These are phyloP conservation scores for Euthynnus affinis DNA, from an alignment of 2,797 vertebrate genomes.

Conservation along the genomic window DNA sequence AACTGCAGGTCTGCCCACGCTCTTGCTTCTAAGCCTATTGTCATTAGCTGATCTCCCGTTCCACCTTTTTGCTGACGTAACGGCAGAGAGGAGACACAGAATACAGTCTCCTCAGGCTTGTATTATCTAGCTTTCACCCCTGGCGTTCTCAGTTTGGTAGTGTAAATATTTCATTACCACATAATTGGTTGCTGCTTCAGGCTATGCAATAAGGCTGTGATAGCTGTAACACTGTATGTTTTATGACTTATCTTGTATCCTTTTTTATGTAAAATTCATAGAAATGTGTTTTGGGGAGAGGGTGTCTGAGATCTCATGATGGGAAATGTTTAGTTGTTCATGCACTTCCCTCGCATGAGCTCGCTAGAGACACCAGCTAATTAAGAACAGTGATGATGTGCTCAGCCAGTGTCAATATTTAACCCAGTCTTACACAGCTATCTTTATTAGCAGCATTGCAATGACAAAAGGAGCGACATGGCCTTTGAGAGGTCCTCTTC, in stretches of 20 bases:
- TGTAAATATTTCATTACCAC: slow-evolving; percentile 90
- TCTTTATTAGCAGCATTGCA: slow-evolving; percentile 81
- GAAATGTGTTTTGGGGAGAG: slow-evolving; percentile 73
- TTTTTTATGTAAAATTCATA: slow-evolving; percentile 85
- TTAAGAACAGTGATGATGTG: slow-evolving; percentile 79
- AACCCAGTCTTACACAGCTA: slow-evolving; percentile 82
- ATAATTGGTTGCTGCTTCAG: slow-evolving; percentile 89
- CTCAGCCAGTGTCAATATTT: slow-evolving; percentile 85
- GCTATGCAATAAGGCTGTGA: slow-evolving; percentile 84
- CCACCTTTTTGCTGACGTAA: slow-evolving; percentile 66
- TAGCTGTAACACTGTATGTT: slow-evolving; percentile 79
- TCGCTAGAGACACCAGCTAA: slow-evolving; percentile 72
- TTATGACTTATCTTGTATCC: slow-evolving; percentile 72
- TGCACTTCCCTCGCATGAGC: slow-evolving; percentile 67
- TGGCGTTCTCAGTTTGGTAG: slow-evolving; percentile 85
- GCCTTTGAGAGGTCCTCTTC: slow-evolving; percentile 80
- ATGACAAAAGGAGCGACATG: slow-evolving; percentile 76
- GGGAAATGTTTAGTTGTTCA: slow-evolving; percentile 80
- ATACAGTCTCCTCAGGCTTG: slow-evolving; percentile 77
- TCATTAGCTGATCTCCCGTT: slow-evolving; percentile 63
- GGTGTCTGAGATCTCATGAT: slow-evolving; percentile 64
- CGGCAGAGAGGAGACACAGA: slow-evolving; percentile 67
- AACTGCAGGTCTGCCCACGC: slow-evolving; percentile 47
- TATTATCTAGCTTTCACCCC: slow-evolving; percentile 86
- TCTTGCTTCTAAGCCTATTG: slow-evolving; percentile 51